These are phyloP conservation scores for Protosalanx chinensis DNA, from an alignment of 2,797 vertebrate species.

Conservation along the genomic window DNA sequence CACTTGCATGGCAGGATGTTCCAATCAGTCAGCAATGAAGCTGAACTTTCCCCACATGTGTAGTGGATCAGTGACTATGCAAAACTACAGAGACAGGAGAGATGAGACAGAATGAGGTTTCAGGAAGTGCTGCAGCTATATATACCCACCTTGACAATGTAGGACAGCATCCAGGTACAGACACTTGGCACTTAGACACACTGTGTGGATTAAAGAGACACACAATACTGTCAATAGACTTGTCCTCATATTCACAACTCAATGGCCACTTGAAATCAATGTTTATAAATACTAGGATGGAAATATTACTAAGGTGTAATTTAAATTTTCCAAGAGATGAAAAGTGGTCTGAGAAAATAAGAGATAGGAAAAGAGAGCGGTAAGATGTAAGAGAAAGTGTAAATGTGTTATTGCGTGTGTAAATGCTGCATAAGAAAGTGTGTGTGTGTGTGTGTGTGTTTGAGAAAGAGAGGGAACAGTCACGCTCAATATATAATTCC, in stretches of 20 bases:
- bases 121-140: constrained; percentile 36
- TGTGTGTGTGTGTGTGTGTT: neutral
- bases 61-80: constrained; percentile 37
- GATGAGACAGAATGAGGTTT: constrained; percentile 57
- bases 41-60: constrained; percentile 28
- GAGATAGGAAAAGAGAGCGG: neutral
- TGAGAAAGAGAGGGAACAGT: too few species aligned
- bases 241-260: neutral
- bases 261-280: neutral
- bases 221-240: neutral
- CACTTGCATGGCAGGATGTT: constrained; percentile 14
- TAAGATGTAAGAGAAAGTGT: neutral
- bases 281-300: neutral
- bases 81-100: constrained; percentile 35
- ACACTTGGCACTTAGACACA: constrained; percentile 39
- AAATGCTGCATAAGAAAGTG: too few species aligned
- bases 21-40: constrained; percentile 40
- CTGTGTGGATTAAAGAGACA: neutral
- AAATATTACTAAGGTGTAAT: too few species aligned
- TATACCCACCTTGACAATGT: constrained; percentile 23
- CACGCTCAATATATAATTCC: neutral
- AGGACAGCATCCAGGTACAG: constrained; percentile 54
- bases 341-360: neutral
- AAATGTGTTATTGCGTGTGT: neutral
- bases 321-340: neutral